Conservation (phyloP, 1,140 invertebrate species). For the Drosophila subpulchrella region DNA sequence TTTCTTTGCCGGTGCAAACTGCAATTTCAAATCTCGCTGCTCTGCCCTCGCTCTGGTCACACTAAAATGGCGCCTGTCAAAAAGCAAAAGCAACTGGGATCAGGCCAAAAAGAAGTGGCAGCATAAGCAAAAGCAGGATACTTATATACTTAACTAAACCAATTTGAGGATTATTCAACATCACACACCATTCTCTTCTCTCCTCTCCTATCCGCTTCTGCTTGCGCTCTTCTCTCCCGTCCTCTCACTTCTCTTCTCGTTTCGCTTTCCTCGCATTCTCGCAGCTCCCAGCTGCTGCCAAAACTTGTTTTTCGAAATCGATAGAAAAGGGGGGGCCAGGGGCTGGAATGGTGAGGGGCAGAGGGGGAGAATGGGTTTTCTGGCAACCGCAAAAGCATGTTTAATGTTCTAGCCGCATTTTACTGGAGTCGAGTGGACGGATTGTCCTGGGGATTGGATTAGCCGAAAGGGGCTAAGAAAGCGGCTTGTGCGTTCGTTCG, state of each 20-base stretch:
- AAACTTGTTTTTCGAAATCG: constrained; percentile 50
- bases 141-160: neutral
- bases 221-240: neutral
- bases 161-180: constrained; percentile 49
- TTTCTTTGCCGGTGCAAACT: constrained; percentile 50
- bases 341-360: neutral
- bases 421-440: constrained; percentile 6
- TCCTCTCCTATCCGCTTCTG: neutral
- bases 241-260: constrained; percentile 4
- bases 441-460: constrained; percentile 26
- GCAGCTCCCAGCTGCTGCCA: constrained; percentile 57
- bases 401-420: constrained; percentile 46
- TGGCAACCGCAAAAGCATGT: constrained; percentile 55
- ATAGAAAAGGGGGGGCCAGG: neutral
- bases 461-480: constrained; percentile 2
- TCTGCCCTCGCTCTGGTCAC: constrained; percentile 26
- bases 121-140: constrained; percentile 27
- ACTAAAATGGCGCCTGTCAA: constrained; percentile 71
- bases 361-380: neutral
- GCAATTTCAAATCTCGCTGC: constrained; percentile 27
- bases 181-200: constrained; percentile 25
- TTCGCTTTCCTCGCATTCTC: constrained; percentile 51
- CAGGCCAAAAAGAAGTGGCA: neutral
- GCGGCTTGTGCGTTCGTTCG: constrained; percentile 3
- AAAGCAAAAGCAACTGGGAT: constrained; percentile 32